Conservation (phyloP, 2,888 invertebrate species). For the Pristionchus mayeri region DNA sequence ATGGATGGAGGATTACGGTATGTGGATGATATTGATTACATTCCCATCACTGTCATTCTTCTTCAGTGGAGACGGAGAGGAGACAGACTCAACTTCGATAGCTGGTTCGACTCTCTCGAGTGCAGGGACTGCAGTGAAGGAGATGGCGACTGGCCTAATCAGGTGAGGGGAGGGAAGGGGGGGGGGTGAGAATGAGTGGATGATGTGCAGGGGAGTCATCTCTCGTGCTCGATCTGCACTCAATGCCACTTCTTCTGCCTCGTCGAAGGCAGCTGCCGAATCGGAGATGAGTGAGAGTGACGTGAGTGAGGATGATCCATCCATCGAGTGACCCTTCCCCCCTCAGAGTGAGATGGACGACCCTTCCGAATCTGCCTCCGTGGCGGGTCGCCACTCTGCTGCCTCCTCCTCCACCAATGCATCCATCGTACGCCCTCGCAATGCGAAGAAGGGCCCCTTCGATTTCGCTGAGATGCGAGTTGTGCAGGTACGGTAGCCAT, state of each 20-base stretch:
- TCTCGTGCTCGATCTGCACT: slow-evolving; percentile 37
- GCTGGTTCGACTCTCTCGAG: slow-evolving; percentile 44
- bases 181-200: no score
- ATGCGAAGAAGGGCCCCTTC: slow-evolving; percentile 95
- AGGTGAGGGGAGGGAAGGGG: not conserved
- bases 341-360: slow-evolving; percentile 47
- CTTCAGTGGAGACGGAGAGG: slow-evolving; percentile 34
- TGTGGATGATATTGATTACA: not conserved
- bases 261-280: slow-evolving; percentile 40
- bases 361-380: slow-evolving; percentile 38
- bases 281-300: slow-evolving; percentile 49
- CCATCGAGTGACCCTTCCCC: not conserved
- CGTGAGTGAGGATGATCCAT: not conserved
- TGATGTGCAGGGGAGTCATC: slow-evolving; percentile 42
- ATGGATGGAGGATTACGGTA: slow-evolving; percentile 49
- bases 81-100: not conserved
- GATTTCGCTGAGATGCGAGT: slow-evolving; percentile 93
- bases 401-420: not conserved
- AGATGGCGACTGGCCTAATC: slow-evolving; percentile 42
- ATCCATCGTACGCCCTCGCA: slow-evolving; percentile 85
- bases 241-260: not conserved
- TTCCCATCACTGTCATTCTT: not conserved
- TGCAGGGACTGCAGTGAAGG: slow-evolving; percentile 46
- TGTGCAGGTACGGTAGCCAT: slow-evolving; percentile 83
- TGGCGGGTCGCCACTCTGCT: slow-evolving; percentile 25